phyloP scores from a whole-genome alignment of 1,140 invertebrate species.

The Spodoptera frugiperda region DNA sequence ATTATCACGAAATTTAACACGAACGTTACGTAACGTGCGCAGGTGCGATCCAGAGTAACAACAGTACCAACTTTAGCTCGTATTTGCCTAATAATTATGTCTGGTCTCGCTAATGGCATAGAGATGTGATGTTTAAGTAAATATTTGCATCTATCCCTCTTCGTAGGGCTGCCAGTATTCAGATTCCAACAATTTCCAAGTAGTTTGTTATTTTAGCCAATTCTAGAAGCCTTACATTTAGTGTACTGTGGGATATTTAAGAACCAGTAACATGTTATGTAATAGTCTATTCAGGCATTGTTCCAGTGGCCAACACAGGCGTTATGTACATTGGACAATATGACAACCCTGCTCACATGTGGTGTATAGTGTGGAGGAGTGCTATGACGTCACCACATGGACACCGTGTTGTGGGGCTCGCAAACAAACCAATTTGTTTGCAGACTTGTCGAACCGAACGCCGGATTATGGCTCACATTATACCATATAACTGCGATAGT shows the following conservation, averaged over 20 bases:
- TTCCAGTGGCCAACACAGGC: neutral
- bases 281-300: neutral
- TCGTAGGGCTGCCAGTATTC: neutral
- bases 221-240: too few relatives aligned
- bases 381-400: slow-evolving; percentile 8
- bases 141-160: slow-evolving; percentile 18
- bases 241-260: too few relatives aligned
- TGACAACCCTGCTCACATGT: slow-evolving; percentile 15
- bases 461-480: slow-evolving; percentile 30
- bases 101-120: slow-evolving; percentile 30
- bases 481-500: slow-evolving; percentile 8
- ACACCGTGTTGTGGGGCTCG: slow-evolving; percentile 15
- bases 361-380: slow-evolving; percentile 13
- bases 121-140: slow-evolving; percentile 27
- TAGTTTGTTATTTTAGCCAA: too few relatives aligned
- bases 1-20: slow-evolving; percentile 11
- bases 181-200: neutral
- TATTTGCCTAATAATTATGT: slow-evolving; percentile 34
- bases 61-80: neutral
- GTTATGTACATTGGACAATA: neutral
- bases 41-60: neutral
- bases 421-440: slow-evolving; percentile 42
- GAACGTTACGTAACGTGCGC: neutral
- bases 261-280: too few relatives aligned
- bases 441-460: slow-evolving; percentile 27